Conservation (phyloP, 1,140 invertebrate species). For the Rhagoletis pomonella region DNA sequence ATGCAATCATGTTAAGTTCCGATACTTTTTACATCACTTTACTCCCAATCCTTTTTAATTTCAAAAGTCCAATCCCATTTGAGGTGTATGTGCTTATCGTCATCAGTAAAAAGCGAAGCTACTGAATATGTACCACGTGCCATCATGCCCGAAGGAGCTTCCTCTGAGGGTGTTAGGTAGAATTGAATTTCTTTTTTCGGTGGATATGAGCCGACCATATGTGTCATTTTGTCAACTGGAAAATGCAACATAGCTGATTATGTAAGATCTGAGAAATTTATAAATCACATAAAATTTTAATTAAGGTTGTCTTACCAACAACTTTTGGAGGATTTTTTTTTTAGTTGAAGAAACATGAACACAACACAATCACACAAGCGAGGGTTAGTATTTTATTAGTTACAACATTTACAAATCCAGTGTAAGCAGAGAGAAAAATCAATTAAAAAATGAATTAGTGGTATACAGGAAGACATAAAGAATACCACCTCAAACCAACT, state of each 20-base stretch:
- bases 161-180: slow-evolving; percentile 94
- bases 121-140: slow-evolving; percentile 94
- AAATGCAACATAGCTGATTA: slow-evolving; percentile 59
- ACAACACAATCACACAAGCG: slow-evolving; percentile 18
- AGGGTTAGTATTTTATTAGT: slow-evolving; percentile 7
- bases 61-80: slow-evolving; percentile 99
- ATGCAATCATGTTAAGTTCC: background rate
- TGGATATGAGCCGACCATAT: slow-evolving; percentile 98
- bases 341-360: background rate
- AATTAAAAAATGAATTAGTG: background rate
- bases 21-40: slow-evolving; percentile 54
- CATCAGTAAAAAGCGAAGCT: slow-evolving; percentile 96
- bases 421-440: slow-evolving; percentile 1
- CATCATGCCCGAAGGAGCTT: slow-evolving; percentile 94
- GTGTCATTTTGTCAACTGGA: slow-evolving; percentile 95
- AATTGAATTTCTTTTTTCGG: slow-evolving; percentile 95
- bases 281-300: slow-evolving; percentile 28
- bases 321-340: slow-evolving; percentile 58
- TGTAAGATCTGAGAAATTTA: slow-evolving; percentile 21
- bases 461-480: background rate
- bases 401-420: slow-evolving; percentile 17
- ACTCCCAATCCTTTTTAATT: slow-evolving; percentile 98
- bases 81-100: slow-evolving; percentile 95
- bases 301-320: slow-evolving; percentile 65
- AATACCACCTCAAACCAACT: background rate